These are phyloP conservation scores for Capromys pilorides DNA, from an alignment of 2,797 vertebrate species.

Conservation along the genomic window DNA sequence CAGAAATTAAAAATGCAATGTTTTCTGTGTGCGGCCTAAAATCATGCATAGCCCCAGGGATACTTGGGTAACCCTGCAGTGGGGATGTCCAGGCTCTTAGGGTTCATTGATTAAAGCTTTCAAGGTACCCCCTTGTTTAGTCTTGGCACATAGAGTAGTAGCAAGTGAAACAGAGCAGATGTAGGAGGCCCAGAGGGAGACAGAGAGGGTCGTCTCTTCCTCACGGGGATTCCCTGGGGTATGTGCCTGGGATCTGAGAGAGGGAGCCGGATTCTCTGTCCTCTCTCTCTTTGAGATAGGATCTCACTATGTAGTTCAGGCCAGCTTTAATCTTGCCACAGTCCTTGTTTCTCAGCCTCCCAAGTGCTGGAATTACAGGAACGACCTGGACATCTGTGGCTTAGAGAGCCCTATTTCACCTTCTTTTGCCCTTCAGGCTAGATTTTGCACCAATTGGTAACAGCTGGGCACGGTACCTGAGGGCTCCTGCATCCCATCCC, in stretches of 20 bases:
- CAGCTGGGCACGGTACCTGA: accelerated
- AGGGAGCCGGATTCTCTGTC: not conserved
- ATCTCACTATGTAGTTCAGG: not conserved
- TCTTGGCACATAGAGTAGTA: accelerated
- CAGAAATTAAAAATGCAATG: not conserved
- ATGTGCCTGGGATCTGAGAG: not conserved
- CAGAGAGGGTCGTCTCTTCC: accelerated
- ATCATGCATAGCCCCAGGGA: not conserved
- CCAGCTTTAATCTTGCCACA: not conserved
- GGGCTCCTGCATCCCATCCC: not conserved
- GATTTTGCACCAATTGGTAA: not conserved
- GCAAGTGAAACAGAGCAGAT: not conserved
- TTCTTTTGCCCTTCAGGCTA: not conserved
- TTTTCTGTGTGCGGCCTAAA: not conserved
- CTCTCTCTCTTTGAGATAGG: not conserved
- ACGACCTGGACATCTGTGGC: not conserved
- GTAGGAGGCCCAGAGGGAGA: not conserved
- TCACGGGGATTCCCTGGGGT: not conserved
- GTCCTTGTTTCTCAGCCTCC: not conserved
- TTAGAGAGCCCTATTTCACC: not conserved
- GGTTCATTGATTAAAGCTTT: not conserved
- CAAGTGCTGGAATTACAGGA: not conserved
- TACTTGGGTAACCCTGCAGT: not conserved
- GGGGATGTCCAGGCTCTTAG: not conserved
- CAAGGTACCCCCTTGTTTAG: not conserved